Percentiles rank a stretch among this genome's conserved stretches.
Conservation (phyloP, 1,140 invertebrate genomes). For the Lordiphosa clarofinis region DNA sequence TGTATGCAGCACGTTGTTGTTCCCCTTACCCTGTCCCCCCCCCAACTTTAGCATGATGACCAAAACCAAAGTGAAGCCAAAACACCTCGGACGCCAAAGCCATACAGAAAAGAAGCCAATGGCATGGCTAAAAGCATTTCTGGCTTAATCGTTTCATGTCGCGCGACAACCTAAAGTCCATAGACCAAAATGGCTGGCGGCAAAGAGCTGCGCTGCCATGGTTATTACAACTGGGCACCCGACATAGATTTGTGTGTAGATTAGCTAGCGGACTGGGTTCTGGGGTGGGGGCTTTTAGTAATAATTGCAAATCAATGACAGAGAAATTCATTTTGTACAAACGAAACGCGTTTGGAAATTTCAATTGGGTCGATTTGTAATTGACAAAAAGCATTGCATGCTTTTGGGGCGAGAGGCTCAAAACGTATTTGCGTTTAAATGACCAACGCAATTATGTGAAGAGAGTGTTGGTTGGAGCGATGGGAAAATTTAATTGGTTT, state of each 20-base stretch:
- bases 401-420: neutral
- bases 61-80: constrained; percentile 31
- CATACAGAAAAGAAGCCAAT: constrained; percentile 28
- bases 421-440: constrained; percentile 53
- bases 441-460: constrained; percentile 52
- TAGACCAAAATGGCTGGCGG: constrained; percentile 2
- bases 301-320: constrained; percentile 69
- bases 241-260: constrained; percentile 32
- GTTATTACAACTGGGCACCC: constrained; percentile 5
- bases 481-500: constrained; percentile 46
- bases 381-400: constrained; percentile 44
- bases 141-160: constrained; percentile 58
- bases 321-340: constrained; percentile 46
- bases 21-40: neutral
- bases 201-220: constrained; percentile 15
- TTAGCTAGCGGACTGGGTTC: constrained; percentile 22
- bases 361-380: constrained; percentile 51
- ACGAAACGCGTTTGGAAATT: constrained; percentile 35
- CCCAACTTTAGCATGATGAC: constrained; percentile 11
- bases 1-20: constrained; percentile 9
- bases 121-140: constrained; percentile 61
- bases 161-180: constrained; percentile 50
- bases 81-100: constrained; percentile 30
- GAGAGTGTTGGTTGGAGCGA: too few species aligned
- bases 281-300: constrained; percentile 20